A percentile compares a stretch with the other conserved stretches of the same genome.
Conservation (phyloP, 2,888 invertebrate genomes). For the Entomobrya proxima region DNA sequence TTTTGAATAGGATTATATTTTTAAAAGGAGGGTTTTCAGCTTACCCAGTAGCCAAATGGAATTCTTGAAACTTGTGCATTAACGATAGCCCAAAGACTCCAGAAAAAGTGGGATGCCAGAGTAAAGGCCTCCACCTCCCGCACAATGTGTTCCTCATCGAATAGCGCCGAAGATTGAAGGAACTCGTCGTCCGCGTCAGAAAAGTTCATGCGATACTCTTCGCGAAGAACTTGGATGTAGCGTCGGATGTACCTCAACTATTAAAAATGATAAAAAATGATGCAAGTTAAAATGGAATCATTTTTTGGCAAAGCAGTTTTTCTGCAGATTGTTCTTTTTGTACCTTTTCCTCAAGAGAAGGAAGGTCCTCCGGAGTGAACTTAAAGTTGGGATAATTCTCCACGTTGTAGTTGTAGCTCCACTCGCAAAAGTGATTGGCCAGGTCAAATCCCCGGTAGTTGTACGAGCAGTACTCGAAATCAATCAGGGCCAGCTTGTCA, state of each 20-base stretch:
- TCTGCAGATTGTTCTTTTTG: too few species aligned
- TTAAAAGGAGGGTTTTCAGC: constrained; percentile 74
- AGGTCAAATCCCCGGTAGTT: constrained; percentile 95
- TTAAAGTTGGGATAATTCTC: constrained; percentile 87
- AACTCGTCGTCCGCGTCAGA: constrained; percentile 77
- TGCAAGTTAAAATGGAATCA: not conserved
- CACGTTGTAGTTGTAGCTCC: constrained; percentile 92
- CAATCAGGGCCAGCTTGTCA: constrained; percentile 85
- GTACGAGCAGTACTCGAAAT: constrained; percentile 97
- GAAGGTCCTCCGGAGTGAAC: constrained; percentile 84
- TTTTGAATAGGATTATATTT: too few species aligned
- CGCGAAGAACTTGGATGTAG: constrained; percentile 79
- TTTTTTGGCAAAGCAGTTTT: too few species aligned
- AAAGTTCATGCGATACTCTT: constrained; percentile 77
- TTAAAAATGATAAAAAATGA: constrained; percentile 71
- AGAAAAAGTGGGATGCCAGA: constrained; percentile 93
- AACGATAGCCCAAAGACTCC: constrained; percentile 94
- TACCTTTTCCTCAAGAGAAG: constrained; percentile 89
- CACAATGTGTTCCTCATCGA: constrained; percentile 82
- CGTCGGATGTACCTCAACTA: constrained; percentile 80
- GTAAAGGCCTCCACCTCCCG: constrained; percentile 90
- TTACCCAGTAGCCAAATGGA: constrained; percentile 96
- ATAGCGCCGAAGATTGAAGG: constrained; percentile 67
- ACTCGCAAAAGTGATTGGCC: constrained; percentile 96
- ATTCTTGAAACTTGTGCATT: constrained; percentile 92